Conservation (phyloP, 2,797 vertebrate species). For the Orestias chungarensis region DNA sequence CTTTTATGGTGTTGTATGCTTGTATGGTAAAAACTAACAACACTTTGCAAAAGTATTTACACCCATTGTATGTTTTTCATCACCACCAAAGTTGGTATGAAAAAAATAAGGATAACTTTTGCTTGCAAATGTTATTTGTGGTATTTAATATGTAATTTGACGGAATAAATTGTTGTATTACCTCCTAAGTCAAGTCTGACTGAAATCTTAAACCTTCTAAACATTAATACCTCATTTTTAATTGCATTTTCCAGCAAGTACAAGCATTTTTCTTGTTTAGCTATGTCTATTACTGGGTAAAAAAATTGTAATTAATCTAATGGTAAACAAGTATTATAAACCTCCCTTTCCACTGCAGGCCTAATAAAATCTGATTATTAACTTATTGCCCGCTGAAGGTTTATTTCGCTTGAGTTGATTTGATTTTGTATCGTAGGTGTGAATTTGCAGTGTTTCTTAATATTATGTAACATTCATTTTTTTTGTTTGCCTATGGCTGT, state of each 20-base stretch:
- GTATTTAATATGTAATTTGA: too few relatives aligned
- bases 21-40: background rate
- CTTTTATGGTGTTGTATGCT: background rate
- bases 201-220: too few relatives aligned
- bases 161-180: too few relatives aligned
- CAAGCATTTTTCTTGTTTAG: background rate
- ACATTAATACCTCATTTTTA: too few relatives aligned
- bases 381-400: background rate
- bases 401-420: background rate
- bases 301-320: conserved; percentile 30
- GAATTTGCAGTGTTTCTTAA: conserved; percentile 8
- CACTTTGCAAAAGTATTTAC: too few relatives aligned
- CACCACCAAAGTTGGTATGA: too few relatives aligned
- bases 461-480: background rate
- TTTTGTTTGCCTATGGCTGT: conserved; percentile 21
- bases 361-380: conserved; percentile 21
- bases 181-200: too few relatives aligned
- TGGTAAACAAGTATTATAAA: conserved; percentile 24
- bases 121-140: too few relatives aligned
- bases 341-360: background rate
- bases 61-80: too few relatives aligned
- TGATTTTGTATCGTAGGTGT: conserved; percentile 1
- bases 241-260: too few relatives aligned
- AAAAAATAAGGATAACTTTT: too few relatives aligned
- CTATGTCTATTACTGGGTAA: conserved; percentile 37